Evolutionary conservation across 2,888 invertebrate genomes (phyloP).

Genomic region (Himalopsyche tibetana): DNA sequence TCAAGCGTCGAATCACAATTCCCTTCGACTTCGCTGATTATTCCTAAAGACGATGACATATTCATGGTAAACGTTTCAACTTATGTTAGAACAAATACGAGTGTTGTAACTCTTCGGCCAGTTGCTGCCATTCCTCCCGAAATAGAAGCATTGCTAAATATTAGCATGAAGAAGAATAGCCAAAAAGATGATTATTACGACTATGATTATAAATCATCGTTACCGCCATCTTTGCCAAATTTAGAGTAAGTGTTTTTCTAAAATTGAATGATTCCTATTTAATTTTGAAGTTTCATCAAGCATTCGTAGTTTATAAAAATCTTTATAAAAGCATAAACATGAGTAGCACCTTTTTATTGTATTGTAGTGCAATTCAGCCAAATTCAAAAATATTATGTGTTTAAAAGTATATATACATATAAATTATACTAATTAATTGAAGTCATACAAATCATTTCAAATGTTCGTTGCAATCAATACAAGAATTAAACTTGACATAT

Average conservation of each 20-base stretch:
- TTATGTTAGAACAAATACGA: slow-evolving; percentile 74
- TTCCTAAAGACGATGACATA: slow-evolving; percentile 74
- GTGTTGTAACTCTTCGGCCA: slow-evolving; percentile 70
- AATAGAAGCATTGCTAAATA: slow-evolving; percentile 74
- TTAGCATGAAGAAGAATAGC: slow-evolving; percentile 73
- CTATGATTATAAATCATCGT: slow-evolving; percentile 84
- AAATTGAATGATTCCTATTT: too few relatives aligned
- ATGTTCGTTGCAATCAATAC: too few relatives aligned
- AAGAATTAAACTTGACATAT: too few relatives aligned
- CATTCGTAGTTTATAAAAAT: too few relatives aligned
- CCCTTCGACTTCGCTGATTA: slow-evolving; percentile 64
- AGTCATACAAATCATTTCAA: too few relatives aligned
- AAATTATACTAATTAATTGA: too few relatives aligned
- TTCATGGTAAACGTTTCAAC: slow-evolving; percentile 79
- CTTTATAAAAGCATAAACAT: too few relatives aligned
- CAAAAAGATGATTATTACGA: slow-evolving; percentile 79
- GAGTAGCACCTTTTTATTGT: too few relatives aligned
- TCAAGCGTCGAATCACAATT: slow-evolving; percentile 56
- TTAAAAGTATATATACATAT: too few relatives aligned
- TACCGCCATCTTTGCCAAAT: slow-evolving; percentile 90
- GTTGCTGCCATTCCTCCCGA: slow-evolving; percentile 71
- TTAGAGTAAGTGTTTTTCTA: slow-evolving; percentile 77
- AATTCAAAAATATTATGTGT: too few relatives aligned
- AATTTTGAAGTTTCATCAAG: too few relatives aligned
- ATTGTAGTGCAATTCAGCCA: too few relatives aligned